Evolutionary conservation across 2,888 invertebrate genomes (phyloP).

Genomic region (Xestia rhomboidea): DNA sequence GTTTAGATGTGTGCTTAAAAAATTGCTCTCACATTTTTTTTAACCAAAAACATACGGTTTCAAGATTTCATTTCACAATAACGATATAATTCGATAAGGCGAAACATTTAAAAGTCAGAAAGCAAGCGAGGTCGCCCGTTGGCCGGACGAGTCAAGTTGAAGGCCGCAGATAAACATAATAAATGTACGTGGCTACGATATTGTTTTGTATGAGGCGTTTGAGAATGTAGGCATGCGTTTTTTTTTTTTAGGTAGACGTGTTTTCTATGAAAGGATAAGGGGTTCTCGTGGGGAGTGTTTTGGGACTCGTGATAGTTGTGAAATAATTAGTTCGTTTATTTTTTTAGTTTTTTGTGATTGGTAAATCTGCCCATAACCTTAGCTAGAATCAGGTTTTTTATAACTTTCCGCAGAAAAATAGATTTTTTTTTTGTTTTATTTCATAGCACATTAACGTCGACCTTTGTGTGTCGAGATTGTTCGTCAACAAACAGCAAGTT

Average conservation of each 20-base stretch:
- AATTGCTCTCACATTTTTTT: not conserved
- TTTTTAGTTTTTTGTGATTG: not conserved
- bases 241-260: slow-evolving; percentile 20
- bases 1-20: not conserved
- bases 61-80: slow-evolving; percentile 41
- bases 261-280: slow-evolving; percentile 6
- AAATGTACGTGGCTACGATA: slow-evolving; percentile 42
- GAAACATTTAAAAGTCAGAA: slow-evolving; percentile 60
- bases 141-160: slow-evolving; percentile 72
- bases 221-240: slow-evolving; percentile 29
- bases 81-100: slow-evolving; percentile 57
- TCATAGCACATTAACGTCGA: slow-evolving; percentile 2
- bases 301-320: not conserved
- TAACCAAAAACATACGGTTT: slow-evolving; percentile 3
- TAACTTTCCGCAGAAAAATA: slow-evolving; percentile 14
- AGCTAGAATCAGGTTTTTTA: slow-evolving; percentile 23
- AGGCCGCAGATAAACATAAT: slow-evolving; percentile 64
- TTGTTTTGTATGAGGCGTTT: slow-evolving; percentile 41
- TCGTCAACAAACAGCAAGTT: slow-evolving; percentile 24
- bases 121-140: slow-evolving; percentile 64
- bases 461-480: slow-evolving; percentile 34
- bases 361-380: slow-evolving; percentile 5
- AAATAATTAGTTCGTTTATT: not conserved
- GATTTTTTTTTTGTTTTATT: slow-evolving; percentile 4
- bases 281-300: slow-evolving; percentile 14